Percentiles rank a stretch among this genome's conserved stretches.
Evolutionary conservation across 2,888 invertebrate genomes (phyloP).

Genomic region (Sipunculus nudus): DNA sequence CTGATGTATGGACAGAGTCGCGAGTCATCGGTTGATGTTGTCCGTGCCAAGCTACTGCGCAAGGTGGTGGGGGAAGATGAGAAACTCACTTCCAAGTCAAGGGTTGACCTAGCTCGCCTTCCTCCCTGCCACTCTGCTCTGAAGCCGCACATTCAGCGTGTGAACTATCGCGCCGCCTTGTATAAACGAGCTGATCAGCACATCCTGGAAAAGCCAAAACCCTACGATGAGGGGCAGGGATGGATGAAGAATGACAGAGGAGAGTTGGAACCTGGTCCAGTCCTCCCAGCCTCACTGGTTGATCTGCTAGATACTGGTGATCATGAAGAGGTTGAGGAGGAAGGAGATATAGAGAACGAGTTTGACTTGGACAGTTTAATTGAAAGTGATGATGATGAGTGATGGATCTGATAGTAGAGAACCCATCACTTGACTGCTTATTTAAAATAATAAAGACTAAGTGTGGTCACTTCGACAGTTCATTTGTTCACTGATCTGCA

Average conservation of each 20-base stretch:
- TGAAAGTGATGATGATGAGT: too few species aligned
- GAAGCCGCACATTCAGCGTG: constrained; percentile 13
- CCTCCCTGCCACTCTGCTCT: constrained; percentile 13
- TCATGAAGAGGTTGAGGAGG: constrained; percentile 1
- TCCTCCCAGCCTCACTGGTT: constrained; percentile 11
- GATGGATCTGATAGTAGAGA: too few species aligned
- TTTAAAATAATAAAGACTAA: too few species aligned
- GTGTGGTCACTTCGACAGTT: too few species aligned
- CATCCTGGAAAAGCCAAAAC: constrained; percentile 5
- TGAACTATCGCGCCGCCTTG: constrained; percentile 14
- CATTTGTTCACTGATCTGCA: too few species aligned
- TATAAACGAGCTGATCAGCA: constrained; percentile 3
- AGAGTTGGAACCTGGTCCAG: constrained; percentile 8
- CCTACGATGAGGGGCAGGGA: background rate
- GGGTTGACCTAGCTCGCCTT: constrained; percentile 26
- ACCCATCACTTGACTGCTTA: too few species aligned
- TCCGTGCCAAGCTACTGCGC: constrained; percentile 7
- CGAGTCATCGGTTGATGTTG: constrained; percentile 9
- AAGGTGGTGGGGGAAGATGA: constrained; percentile 29
- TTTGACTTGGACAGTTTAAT: too few species aligned
- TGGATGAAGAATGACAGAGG: constrained; percentile 8
- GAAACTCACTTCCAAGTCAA: constrained; percentile 19
- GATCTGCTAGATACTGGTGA: constrained; percentile 7
- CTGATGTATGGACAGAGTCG: constrained; percentile 14
- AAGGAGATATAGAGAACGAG: background rate